A percentile compares a stretch with the other conserved stretches of the same genome.
phyloP scores from a whole-genome alignment of 2,797 vertebrate genomes.

The Acestrorhynchus altus region DNA sequence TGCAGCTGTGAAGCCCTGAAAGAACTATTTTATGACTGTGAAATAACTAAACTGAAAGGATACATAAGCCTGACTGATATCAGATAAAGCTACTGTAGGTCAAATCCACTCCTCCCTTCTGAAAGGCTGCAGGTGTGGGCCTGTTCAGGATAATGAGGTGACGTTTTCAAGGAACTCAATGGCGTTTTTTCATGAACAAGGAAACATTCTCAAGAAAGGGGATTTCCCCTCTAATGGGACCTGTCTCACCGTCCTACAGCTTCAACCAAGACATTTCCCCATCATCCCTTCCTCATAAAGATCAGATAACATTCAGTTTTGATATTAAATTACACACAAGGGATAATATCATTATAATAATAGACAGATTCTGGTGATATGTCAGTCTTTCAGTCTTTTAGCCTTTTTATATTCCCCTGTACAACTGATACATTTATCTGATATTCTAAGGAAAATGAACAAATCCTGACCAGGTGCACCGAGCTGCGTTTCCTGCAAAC shows the following conservation, averaged over 20 bases:
- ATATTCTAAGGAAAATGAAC: too few species aligned
- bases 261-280: neutral
- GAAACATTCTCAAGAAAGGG: neutral
- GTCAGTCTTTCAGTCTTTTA: too few species aligned
- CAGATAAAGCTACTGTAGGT: neutral
- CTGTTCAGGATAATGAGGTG: neutral
- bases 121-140: neutral
- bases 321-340: neutral
- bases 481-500: too few species aligned
- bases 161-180: neutral
- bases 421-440: too few species aligned
- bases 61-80: too few species aligned
- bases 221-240: conserved; percentile 13
- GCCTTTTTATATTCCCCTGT: too few species aligned
- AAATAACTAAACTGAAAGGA: too few species aligned
- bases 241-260: neutral
- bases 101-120: neutral
- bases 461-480: too few species aligned
- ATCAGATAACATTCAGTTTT: neutral
- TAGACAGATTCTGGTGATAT: too few species aligned
- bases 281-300: neutral
- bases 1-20: too few species aligned
- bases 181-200: conserved; percentile 1
- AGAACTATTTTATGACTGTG: too few species aligned
- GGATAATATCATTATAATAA: too few species aligned